Evolutionary conservation across 2,113 vertebrate genomes (phyloP).

Genomic region (Anseranas semipalmata): DNA sequence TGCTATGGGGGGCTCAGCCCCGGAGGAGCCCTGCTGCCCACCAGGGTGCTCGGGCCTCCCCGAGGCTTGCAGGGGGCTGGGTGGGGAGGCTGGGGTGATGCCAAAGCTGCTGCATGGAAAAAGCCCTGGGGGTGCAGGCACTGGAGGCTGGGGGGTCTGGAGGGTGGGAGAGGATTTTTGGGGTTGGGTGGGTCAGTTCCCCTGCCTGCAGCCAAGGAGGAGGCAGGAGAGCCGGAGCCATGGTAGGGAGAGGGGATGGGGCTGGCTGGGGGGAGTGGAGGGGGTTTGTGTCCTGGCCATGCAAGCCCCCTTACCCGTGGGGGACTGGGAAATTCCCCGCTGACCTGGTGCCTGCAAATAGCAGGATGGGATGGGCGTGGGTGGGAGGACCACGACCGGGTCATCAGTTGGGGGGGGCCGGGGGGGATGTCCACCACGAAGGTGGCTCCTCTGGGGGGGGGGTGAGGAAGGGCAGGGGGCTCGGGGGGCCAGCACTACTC

Average conservation of each 20-base stretch:
- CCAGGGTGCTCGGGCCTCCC: background rate
- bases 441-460: background rate
- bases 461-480: background rate
- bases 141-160: background rate
- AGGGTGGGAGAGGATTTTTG: slow-evolving; percentile 29
- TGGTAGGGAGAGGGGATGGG: background rate
- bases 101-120: slow-evolving; percentile 26
- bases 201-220: background rate
- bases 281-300: background rate
- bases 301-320: background rate
- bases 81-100: slow-evolving; percentile 23
- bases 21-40: background rate
- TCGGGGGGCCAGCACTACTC: background rate
- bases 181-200: slow-evolving; percentile 26
- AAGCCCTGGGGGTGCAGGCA: slow-evolving; percentile 31
- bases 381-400: background rate
- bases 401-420: background rate
- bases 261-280: background rate
- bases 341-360: slow-evolving; percentile 30
- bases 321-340: slow-evolving; percentile 33
- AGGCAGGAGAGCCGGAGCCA: background rate
- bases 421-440: background rate
- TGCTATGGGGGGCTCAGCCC: background rate
- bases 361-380: background rate
- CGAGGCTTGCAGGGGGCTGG: background rate